phyloP scores from a whole-genome alignment of 2,888 invertebrate genomes.

The Apantesis nais region DNA sequence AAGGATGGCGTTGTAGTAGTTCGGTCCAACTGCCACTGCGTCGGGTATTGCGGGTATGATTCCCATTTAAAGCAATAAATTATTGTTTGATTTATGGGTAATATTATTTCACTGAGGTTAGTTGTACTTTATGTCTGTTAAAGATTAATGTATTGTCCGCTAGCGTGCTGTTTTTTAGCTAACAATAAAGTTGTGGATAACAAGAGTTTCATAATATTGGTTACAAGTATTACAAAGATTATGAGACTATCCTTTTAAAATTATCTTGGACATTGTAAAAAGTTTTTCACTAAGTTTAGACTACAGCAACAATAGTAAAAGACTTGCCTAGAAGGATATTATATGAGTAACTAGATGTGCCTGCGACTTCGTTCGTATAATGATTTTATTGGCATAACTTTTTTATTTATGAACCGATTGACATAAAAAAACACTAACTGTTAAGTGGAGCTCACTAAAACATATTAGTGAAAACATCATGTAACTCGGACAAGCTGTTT shows the following conservation, averaged over 20 bases:
- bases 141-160: neutral
- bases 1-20: neutral
- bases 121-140: neutral
- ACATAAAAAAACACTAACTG: too few relatives aligned
- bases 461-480: too few relatives aligned
- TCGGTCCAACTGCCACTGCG: neutral
- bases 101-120: neutral
- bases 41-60: neutral
- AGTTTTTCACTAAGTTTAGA: neutral
- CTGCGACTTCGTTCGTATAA: too few relatives aligned
- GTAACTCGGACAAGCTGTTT: too few relatives aligned
- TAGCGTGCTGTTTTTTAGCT: neutral
- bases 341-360: neutral
- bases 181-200: neutral
- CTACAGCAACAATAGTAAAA: neutral
- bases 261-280: neutral
- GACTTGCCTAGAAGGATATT: neutral
- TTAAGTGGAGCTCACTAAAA: too few relatives aligned
- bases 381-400: too few relatives aligned
- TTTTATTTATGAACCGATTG: too few relatives aligned
- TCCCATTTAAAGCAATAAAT: neutral
- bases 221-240: too few relatives aligned
- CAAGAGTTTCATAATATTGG: neutral
- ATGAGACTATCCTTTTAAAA: neutral
- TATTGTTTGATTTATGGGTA: neutral